These are phyloP conservation scores for Tapirus terrestris DNA, from an alignment of 2,113 vertebrate species.

Conservation along the genomic window DNA sequence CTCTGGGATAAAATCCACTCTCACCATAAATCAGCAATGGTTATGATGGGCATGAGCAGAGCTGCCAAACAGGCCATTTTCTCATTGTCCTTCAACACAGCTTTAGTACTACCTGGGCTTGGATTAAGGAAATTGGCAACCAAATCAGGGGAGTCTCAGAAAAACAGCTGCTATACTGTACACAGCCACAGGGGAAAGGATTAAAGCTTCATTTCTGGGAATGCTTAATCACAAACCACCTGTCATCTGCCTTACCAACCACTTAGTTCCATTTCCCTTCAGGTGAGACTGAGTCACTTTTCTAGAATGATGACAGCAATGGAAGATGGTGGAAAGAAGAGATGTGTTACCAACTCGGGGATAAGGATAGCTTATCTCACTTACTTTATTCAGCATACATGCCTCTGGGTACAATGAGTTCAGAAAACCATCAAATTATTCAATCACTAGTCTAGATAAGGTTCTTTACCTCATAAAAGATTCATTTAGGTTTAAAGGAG, in stretches of 20 bases:
- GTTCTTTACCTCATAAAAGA: conserved; percentile 51
- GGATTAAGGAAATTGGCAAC: conserved; percentile 66
- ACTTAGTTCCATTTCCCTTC: conserved; percentile 64
- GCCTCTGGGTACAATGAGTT: conserved; percentile 67
- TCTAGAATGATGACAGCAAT: not conserved
- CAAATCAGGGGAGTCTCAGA: conserved; percentile 32
- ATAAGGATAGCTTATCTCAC: conserved; percentile 64
- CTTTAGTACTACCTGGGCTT: not conserved
- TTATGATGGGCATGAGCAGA: not conserved
- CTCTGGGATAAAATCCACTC: not conserved
- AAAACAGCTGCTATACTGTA: conserved; percentile 3
- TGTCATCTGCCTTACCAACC: conserved; percentile 51
- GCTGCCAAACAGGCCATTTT: conserved; percentile 36
- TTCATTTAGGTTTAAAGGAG: conserved; percentile 54
- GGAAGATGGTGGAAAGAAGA: conserved; percentile 42
- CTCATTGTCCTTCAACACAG: not conserved
- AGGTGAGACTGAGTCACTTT: conserved; percentile 70
- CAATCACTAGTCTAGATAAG: conserved; percentile 48
- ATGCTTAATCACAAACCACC: conserved; percentile 47
- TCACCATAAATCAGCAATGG: conserved; percentile 33
- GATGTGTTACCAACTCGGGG: not conserved
- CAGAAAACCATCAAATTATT: conserved; percentile 70
- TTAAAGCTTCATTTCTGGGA: conserved; percentile 10
- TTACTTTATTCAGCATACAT: conserved; percentile 58
- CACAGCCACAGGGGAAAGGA: conserved; percentile 53